Evolutionary conservation across 2,113 vertebrate species (phyloP), one percentile per base, ranked within the genome.

Genomic region (Pteruthius melanotis): DNA sequence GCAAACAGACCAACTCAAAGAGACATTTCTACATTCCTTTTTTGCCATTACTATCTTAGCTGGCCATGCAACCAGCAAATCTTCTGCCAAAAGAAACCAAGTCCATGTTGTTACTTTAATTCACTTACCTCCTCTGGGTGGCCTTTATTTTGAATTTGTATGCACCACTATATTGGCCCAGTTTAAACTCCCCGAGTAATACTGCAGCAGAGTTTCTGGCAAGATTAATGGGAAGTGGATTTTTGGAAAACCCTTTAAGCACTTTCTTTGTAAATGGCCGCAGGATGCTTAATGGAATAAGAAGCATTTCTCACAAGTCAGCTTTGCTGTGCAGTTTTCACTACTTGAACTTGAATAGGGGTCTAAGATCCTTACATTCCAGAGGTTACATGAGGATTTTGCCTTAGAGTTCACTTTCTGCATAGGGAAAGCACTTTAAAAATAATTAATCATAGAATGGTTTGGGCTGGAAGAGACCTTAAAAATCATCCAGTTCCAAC

Each of bases 241-340:
- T 95, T 96, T 68, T 90, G 28, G 76, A 95, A 95, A 93, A 77
- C 35, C 65, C 87, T 95, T 77, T 85, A 86, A 95, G 69, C 44
- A 74, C 83, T 92, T 93, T 45, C 61, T 93, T 96, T 96, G 61
- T 61, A 94, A 93, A 92, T 37, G 26, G 53, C 68, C 50, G 78
- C 22, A 45, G 59, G 37, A 72, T 69, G 37, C 52, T 95, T 94
- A 92, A 90, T 22, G 66, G 39, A 95, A 44, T 53, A 96, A n/a
- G 57, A 35, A 88, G 21, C 35, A 71, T 50, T 96, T 94, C 69
- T 85, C 54, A 35, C 17, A 93, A 93, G 70, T 87, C 93, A 95
- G 71, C 44, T 84, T 82, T 92, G 74, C 45, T 77, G 21, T 61
- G 52, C 21, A 13, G 22, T 69, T 88, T 95, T 56, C 87, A 45